Evolutionary conservation across 2,113 vertebrate genomes (phyloP), one percentile per base, ranked within the genome.

Genomic region (Mirza zaza): DNA sequence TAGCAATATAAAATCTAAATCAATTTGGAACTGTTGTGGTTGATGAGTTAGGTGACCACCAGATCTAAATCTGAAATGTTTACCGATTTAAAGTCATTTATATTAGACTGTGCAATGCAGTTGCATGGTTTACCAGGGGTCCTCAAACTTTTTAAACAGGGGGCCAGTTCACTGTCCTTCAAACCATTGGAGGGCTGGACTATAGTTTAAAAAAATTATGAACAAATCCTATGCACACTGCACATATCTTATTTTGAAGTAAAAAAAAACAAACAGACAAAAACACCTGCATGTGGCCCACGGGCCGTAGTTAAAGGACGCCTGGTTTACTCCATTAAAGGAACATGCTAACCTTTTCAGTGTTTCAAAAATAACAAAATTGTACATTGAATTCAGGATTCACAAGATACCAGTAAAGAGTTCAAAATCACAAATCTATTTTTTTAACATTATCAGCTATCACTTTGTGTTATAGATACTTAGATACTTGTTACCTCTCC

Each of bases 361-460:
- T 15, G 34, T 21, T 91, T 90, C 79, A 50, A n/a, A 70, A 59
- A 50, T 85, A 82, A 48, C 83, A 80, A 88, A 86, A 63, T 9
- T 45, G 4, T 61, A 57, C 11, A 12, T 25, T 39, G 71, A 59
- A 85, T 25, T 94, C 2, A 8, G 36, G 50, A 84, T 68, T 77
- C 61, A 87, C 87, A 86, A 96, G 55, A 96, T 70, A 57, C 13
- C 1, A 7, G 21, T 55, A 57, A 63, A 75, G 65, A 67, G 61
- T 82, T 97, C 67, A 82, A 89, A 91, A 75, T 89, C 39, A 63
- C 39, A 90, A 75, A 87, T 79, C 67, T 42, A 23, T 25, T 48
- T 76, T 50, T 20, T 8, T 17, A 45, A 84, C 57, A 57, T 73
- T 34, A 50, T 59, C 42, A 45, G 29, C 70, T 25, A 71, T 52